Evolutionary conservation across 2,113 vertebrate genomes (phyloP).

Genomic region (Boleophthalmus pectinirostris): DNA sequence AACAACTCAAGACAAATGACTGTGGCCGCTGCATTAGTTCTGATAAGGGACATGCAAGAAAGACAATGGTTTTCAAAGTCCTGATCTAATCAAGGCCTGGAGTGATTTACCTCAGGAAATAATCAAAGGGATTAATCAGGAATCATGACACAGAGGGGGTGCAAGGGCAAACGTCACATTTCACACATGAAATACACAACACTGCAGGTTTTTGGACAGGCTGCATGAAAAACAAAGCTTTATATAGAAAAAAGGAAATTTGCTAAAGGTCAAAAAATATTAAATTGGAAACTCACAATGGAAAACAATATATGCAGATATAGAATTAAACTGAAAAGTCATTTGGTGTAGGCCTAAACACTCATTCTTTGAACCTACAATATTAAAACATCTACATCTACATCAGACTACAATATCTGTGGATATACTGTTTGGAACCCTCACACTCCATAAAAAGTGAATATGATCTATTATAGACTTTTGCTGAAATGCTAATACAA

Average conservation of each 20-base stretch:
- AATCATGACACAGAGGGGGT: conserved; percentile 71
- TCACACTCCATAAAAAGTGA: too few relatives aligned
- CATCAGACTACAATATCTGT: background rate
- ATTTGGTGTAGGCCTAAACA: background rate
- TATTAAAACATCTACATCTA: background rate
- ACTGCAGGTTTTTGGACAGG: background rate
- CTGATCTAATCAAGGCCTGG: conserved; percentile 90
- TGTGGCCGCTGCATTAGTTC: conserved; percentile 70
- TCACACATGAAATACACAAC: conserved; percentile 86
- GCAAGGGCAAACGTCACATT: conserved; percentile 80
- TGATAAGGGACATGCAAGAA: conserved; percentile 84
- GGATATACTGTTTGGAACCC: too few relatives aligned
- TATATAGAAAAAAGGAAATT: background rate
- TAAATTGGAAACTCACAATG: background rate
- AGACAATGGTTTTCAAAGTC: conserved; percentile 87
- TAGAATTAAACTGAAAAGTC: background rate
- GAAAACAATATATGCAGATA: background rate
- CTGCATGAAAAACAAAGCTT: background rate
- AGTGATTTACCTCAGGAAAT: conserved; percentile 90
- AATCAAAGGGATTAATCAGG: conserved; percentile 91
- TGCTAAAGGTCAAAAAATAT: background rate
- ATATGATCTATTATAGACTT: too few relatives aligned
- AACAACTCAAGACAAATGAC: conserved; percentile 91
- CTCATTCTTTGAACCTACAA: background rate
- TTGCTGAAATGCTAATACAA: too few relatives aligned